A percentile compares a stretch with the other conserved stretches of the same genome.
Evolutionary conservation across 2,888 invertebrate genomes (phyloP).

Genomic region (Orthosia gracilis): DNA sequence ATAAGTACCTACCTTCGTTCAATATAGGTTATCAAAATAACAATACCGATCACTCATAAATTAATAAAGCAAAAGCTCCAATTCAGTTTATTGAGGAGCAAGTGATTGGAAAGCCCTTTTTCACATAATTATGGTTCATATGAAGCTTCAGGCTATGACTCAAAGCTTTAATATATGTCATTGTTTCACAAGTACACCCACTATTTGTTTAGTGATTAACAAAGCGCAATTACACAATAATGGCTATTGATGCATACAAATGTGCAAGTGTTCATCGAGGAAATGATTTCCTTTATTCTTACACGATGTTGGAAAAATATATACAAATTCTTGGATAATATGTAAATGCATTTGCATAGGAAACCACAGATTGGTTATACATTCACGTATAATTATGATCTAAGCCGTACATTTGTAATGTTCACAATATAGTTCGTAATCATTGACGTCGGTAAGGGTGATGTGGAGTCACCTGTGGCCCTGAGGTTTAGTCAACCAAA

Average conservation of each 20-base stretch:
- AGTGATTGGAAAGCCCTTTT: constrained; percentile 4
- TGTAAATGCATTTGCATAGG: constrained; percentile 37
- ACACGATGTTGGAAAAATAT: constrained; percentile 25
- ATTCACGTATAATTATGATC: constrained; percentile 53
- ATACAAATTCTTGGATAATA: constrained; percentile 30
- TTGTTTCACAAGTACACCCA: constrained; percentile 2
- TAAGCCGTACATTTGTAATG: constrained; percentile 59
- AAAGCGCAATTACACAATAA: constrained; percentile 31
- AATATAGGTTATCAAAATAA: no score
- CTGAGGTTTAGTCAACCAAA: constrained; percentile 67
- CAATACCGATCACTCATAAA: no score
- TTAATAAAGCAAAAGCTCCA: no score
- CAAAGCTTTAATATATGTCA: constrained; percentile 28
- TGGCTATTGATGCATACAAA: constrained; percentile 17
- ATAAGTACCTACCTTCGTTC: no score
- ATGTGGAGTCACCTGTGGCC: constrained; percentile 58
- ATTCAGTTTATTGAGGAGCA: background rate
- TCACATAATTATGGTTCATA: no score
- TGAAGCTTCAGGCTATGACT: constrained; percentile 33
- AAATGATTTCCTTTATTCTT: constrained; percentile 49
- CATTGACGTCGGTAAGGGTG: constrained; percentile 62
- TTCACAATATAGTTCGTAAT: constrained; percentile 44
- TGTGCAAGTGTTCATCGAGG: constrained; percentile 12
- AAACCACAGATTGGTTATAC: constrained; percentile 49
- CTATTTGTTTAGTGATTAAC: constrained; percentile 44